Conservation (phyloP, 2,888 invertebrate species). For the Tenthredo notha region DNA sequence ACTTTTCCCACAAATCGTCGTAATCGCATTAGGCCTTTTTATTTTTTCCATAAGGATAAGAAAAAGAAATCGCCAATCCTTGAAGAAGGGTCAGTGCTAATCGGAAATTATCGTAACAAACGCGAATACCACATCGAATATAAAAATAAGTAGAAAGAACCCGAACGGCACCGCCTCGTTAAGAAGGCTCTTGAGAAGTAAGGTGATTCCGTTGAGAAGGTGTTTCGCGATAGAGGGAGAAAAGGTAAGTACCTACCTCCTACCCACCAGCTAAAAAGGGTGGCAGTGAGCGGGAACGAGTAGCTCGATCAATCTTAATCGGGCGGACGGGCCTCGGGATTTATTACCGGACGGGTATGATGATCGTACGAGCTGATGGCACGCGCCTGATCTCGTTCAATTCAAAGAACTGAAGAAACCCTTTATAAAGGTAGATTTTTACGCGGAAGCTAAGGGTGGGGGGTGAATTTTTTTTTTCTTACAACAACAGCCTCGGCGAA, state of each 20-base stretch:
- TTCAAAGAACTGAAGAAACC: not conserved
- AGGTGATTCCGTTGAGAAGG: constrained; percentile 4
- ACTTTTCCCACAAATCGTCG: not conserved
- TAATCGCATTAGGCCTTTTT: not conserved
- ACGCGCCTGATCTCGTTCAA: constrained; percentile 18
- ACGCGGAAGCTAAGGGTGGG: not conserved
- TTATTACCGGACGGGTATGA: constrained; percentile 48
- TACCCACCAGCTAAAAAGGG: constrained; percentile 22
- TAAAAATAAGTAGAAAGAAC: not conserved
- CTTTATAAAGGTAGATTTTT: not conserved
- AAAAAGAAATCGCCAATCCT: not conserved
- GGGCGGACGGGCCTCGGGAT: constrained; percentile 41
- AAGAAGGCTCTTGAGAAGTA: constrained; percentile 6
- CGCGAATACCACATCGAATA: not conserved
- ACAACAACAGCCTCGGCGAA: not conserved
- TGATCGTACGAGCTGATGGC: constrained; percentile 30
- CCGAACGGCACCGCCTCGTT: constrained; percentile 21
- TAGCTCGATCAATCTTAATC: constrained; percentile 48
- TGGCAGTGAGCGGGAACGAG: constrained; percentile 24
- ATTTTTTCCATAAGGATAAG: not conserved
- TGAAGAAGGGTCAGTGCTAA: not conserved
- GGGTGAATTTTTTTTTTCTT: too few relatives aligned
- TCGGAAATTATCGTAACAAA: not conserved
- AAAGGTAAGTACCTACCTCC: constrained; percentile 2
- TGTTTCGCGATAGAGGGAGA: not conserved